Base-by-base conservation (phyloP, 2,797 vertebrate genomes). In the Acridotheres tristis region DNA sequence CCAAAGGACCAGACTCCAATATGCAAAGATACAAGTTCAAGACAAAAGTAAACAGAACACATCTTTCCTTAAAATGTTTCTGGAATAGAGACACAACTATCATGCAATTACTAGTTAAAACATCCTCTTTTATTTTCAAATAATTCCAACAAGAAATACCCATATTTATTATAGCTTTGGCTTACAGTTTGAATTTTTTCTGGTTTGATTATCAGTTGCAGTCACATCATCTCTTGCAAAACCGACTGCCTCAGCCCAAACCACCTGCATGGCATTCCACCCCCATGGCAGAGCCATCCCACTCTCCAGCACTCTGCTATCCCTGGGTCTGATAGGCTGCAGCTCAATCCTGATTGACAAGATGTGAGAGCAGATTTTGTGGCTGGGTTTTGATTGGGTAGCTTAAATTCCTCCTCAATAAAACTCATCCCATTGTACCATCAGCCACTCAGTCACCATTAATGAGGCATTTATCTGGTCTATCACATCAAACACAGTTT, bases 251-350 rank as follows among this genome's bases (percentile, higher is more conserved):
- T 21, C 34, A 8, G 2, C 9, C 7, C 1, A 19, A 47, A 36
- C 4, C 55, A 23, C 27, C 4, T 1, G 0, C 34, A 4, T 0
- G 13, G 61, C 45, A 59, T 38, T 16, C 11, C 68, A 8, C 9
- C 20, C 7, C 5, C 3, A 2, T 4, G 50, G 30, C 42, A 54
- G 34, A 69, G 42, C 47, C 63, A 27, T 5, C 34, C 63, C 21
- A 1, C 23, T 22, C 48, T 13, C 13, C 7, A 26, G 61, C 54
- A 27, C 53, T 34, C 42, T 1, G 14, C 36, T 47, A 0, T 4
- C n/a, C 26, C 59, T 18, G 20, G 19, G 2, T 40, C 42, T 58
- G 27, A 78, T 53, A 47, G 5, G 14, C 73, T 55, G 45, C 58
- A 55, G 16, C 14, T 20, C 13, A 42, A 22, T 51, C 34, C 55